Base-by-base conservation (phyloP, 1,140 invertebrate genomes). In the Rhizoglyphus robini region DNA sequence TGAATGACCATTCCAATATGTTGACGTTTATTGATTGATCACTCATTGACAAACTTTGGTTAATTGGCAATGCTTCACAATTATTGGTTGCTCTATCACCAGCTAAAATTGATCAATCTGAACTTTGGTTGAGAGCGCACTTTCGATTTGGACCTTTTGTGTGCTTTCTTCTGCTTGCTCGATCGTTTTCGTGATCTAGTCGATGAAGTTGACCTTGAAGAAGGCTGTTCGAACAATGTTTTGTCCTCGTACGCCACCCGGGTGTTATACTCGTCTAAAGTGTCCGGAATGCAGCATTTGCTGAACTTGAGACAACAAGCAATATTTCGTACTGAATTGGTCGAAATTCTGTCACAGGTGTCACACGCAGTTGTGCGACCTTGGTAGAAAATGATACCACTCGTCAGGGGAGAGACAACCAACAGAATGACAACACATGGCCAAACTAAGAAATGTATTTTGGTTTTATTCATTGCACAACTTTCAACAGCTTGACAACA, bases 241-340 rank as follows among this genome's bases (percentile, higher is more conserved):
- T 31, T 27, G 32, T 38, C 41, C 32, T 63, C 41, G 23, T 20
- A 11, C 20, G 13, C 4, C 25, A 49, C 41, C 20, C 18, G 11
- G 2, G 2, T 29, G 47, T 63, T 63, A 34, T 63, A 63, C 32
- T 63, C 41, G 32, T 64, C 63, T 4, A 64, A n/a, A 5, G 46
- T 31, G 27, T 64, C 46, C 20, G 63, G 63, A 2, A 64, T 8
- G 25, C 63, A 64, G 29, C 63, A 64, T 49, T 49, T 64, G 46
- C 63, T 64, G 20, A 64, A 64, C 25, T 57, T 64, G 1, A 27
- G 11, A 38, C 63, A 64, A 36, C 63, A 64, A 8, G 30, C 4
- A 20, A 57, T 51, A 57, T 64, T 64, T 18, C 63, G 41, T 13
- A 64, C 63, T 23, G 63, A 64, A 49, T 51, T 64, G 23, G 63